Evolutionary conservation across 2,113 vertebrate species (phyloP).

Genomic region (Sorex fumeus): DNA sequence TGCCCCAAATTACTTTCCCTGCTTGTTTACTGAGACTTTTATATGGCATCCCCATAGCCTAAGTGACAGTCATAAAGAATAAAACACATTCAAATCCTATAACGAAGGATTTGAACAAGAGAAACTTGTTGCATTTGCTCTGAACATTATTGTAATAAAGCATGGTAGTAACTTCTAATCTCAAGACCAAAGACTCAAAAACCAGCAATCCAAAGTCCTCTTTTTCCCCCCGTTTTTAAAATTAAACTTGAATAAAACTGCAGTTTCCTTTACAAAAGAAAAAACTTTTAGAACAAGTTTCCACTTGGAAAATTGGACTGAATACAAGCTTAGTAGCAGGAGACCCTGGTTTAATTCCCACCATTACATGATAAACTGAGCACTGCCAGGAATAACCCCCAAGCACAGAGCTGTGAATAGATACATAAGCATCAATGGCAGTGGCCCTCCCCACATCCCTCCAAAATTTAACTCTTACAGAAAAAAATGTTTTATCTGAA

Average conservation of each 20-base stretch:
- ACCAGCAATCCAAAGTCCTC: neutral
- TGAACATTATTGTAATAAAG: slow-evolving; percentile 44
- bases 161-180: neutral
- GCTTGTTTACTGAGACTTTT: neutral
- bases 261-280: slow-evolving; percentile 10
- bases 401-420: no score
- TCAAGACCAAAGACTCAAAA: slow-evolving; percentile 43
- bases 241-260: slow-evolving; percentile 46
- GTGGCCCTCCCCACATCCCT: no score
- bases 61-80: neutral
- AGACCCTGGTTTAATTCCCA: no score
- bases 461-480: slow-evolving; percentile 33
- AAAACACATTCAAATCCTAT: neutral
- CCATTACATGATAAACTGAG: no score
- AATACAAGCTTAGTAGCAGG: no score
- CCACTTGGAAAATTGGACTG: neutral
- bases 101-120: neutral
- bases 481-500: slow-evolving; percentile 1
- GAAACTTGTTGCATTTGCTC: slow-evolving; percentile 8
- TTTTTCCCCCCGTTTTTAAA: neutral
- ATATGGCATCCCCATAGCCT: neutral
- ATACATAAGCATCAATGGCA: no score
- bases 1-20: neutral
- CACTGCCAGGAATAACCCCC: no score
- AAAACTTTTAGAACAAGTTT: slow-evolving; percentile 53